These are phyloP conservation scores for Centroberyx gerrardi DNA, from an alignment of 2,797 vertebrate genomes.

Conservation along the genomic window DNA sequence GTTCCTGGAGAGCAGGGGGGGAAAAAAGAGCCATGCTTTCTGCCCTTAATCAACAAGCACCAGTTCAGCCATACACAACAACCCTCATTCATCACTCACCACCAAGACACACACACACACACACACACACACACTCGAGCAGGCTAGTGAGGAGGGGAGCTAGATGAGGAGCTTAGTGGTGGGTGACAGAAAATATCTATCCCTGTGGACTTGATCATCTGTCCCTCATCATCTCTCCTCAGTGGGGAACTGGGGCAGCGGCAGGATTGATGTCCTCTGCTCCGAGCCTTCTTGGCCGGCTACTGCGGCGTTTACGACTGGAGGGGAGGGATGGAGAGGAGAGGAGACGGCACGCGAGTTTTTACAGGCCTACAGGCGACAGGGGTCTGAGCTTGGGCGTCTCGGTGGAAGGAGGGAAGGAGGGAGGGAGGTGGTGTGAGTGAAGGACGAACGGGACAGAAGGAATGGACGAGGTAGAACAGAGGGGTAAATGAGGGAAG, in stretches of 20 bases:
- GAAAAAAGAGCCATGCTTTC: background rate
- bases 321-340: background rate
- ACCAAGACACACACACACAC: constrained; percentile 3
- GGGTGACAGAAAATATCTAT: constrained; percentile 7
- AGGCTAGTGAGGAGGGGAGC: background rate
- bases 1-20: constrained; percentile 13
- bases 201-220: constrained; percentile 37
- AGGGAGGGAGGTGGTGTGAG: background rate
- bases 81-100: constrained; percentile 9
- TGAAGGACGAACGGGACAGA: background rate
- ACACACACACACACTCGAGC: constrained; percentile 1
- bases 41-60: constrained; percentile 40
- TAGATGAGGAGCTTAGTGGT: background rate
- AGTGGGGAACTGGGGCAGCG: background rate
- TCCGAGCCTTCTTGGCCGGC: background rate
- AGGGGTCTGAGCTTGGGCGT: constrained; percentile 27
- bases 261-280: constrained; percentile 43
- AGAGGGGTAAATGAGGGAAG: background rate
- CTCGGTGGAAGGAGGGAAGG: background rate
- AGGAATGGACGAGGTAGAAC: background rate
- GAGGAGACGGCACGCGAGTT: constrained; percentile 10
- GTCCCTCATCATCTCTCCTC: constrained; percentile 33
- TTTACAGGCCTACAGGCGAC: constrained; percentile 56
- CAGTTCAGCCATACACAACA: background rate
- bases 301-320: constrained; percentile 43